phyloP scores from a whole-genome alignment of 1,140 invertebrate genomes.

The Drosophila melanogaster region DNA sequence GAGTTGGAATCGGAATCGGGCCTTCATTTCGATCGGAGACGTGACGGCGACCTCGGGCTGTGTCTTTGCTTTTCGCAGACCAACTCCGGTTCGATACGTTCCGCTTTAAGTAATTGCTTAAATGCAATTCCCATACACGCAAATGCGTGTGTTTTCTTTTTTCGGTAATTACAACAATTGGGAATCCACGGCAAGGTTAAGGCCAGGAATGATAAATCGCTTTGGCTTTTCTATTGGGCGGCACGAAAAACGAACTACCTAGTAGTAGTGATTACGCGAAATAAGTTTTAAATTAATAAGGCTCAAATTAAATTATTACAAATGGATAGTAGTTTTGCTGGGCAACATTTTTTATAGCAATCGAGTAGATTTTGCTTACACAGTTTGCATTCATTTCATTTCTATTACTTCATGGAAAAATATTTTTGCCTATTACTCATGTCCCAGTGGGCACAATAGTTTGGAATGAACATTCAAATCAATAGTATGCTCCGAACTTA shows the following conservation, averaged over 20 bases:
- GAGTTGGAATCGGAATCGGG: conserved; percentile 13
- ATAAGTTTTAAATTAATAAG: too few species aligned
- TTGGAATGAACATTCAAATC: not conserved
- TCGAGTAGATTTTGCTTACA: too few species aligned
- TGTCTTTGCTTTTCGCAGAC: conserved; percentile 4
- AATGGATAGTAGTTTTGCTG: too few species aligned
- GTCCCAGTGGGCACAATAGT: not conserved
- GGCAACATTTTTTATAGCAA: too few species aligned
- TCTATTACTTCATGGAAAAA: not conserved
- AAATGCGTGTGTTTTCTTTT: conserved; percentile 37
- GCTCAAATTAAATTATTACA: too few species aligned
- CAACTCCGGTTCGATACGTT: conserved; percentile 42
- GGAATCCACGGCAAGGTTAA: conserved; percentile 38
- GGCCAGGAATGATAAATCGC: conserved; percentile 47
- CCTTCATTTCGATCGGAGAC: conserved; percentile 35
- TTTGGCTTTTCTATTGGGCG: not conserved
- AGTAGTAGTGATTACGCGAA: too few species aligned
- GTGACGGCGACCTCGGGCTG: conserved; percentile 17
- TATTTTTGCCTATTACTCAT: not conserved
- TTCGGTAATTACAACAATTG: conserved; percentile 34
- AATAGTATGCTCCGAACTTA: not conserved
- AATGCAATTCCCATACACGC: conserved; percentile 44
- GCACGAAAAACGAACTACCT: not conserved
- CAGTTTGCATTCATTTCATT: not conserved
- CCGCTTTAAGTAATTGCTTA: conserved; percentile 36